These are phyloP conservation scores for Octodon degus DNA, from an alignment of 2,113 vertebrate genomes.

Conservation along the genomic window DNA sequence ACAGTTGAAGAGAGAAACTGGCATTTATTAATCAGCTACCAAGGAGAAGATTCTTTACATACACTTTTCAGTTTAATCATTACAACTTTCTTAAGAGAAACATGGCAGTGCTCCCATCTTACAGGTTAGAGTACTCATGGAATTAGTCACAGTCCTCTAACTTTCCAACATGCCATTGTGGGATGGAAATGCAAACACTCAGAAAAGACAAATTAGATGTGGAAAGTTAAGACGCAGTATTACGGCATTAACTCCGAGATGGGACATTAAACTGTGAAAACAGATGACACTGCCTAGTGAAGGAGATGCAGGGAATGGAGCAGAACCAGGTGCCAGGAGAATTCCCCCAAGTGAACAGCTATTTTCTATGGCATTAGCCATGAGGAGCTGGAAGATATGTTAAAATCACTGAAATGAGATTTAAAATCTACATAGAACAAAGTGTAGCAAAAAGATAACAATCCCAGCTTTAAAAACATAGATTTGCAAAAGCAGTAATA, in stretches of 20 bases:
- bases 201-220: conserved; percentile 11
- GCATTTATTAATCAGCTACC: not conserved
- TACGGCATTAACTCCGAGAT: not conserved
- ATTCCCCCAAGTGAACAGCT: not conserved
- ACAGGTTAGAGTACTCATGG: conserved; percentile 19
- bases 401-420: not conserved
- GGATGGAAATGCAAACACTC: not conserved
- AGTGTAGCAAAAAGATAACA: conserved; percentile 3
- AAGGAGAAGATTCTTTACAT: not conserved
- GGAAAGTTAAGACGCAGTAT: not conserved
- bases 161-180: not conserved
- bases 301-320: not conserved
- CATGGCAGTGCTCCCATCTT: not conserved
- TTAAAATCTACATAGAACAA: conserved; percentile 12
- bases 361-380: not conserved
- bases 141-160: not conserved
- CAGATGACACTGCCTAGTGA: not conserved
- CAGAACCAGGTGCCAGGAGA: no score
- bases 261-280: not conserved
- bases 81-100: not conserved
- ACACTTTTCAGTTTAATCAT: conserved; percentile 20
- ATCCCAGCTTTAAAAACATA: not conserved
- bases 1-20: not conserved
- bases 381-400: not conserved
- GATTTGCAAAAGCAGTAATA: conserved; percentile 13